Conservation (phyloP, 1,140 invertebrate species). For the Papilio aristodemus region DNA sequence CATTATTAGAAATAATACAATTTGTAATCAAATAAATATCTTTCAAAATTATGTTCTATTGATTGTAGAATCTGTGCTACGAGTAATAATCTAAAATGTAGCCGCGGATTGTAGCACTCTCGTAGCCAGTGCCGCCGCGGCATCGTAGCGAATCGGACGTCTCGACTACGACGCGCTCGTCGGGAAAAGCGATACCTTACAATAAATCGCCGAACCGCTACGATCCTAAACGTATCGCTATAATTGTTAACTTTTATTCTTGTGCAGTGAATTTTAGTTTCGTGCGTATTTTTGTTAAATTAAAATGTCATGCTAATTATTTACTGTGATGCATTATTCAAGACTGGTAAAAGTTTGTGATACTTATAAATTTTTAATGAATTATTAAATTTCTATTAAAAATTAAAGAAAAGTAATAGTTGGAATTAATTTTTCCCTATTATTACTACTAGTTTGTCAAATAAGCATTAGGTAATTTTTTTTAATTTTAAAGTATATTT, state of each 20-base stretch:
- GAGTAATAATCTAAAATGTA: conserved; percentile 68
- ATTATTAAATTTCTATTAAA: too few species aligned
- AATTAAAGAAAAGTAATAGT: too few species aligned
- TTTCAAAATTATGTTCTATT: conserved; percentile 41
- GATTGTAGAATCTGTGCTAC: conserved; percentile 72
- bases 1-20: not conserved
- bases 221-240: conserved; percentile 27
- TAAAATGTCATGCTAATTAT: not conserved
- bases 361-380: not conserved
- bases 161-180: conserved; percentile 46
- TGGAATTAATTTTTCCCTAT: too few species aligned
- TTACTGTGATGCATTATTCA: not conserved
- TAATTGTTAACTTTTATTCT: conserved; percentile 13
- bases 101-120: conserved; percentile 59
- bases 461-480: too few species aligned
- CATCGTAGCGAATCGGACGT: conserved; percentile 60
- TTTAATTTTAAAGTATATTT: too few species aligned
- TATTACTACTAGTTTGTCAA: too few species aligned
- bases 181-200: conserved; percentile 24
- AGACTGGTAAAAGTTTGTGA: not conserved
- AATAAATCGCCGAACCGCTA: conserved; percentile 32
- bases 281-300: conserved; percentile 1
- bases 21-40: conserved; percentile 14
- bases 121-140: conserved; percentile 69
- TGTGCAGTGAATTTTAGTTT: conserved; percentile 16